Base-by-base conservation (phyloP, 2,113 vertebrate species). In the Machaerirhynchus nigripectus region DNA sequence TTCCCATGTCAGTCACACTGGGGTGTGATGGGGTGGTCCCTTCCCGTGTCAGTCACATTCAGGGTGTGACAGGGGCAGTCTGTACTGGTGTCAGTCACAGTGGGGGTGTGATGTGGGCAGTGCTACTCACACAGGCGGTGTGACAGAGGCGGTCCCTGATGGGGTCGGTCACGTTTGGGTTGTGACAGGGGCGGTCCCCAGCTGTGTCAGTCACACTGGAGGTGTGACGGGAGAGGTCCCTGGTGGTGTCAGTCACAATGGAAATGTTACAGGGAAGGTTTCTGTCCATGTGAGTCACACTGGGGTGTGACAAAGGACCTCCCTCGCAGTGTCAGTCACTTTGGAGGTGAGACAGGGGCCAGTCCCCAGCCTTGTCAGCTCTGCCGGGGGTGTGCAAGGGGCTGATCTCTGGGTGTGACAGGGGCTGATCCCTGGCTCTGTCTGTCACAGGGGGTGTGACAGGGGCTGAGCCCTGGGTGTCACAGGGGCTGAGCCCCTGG, bases 291-390 rank as follows among this genome's bases (percentile, higher is more conserved):
- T 42, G 76, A 56, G 42, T n/a, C 33, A 50, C 28, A 33, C 2
- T 13, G 8, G 8, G 24, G 26, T 8, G 44, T 37, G 40, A 35
- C n/a, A 67, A 2, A 6, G 35, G 37, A 1, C 0, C 57, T 37
- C 2, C 8, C 22, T 14, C 15, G 0, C 39, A 39, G 39, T 39
- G 39, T 39, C 39, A 39, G 39, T 39, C 39, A 8, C 39, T 39
- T 39, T 39, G 39, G 39, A 39, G 39, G 39, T 39, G 39, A 9
- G 39, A 39, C 39, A 39, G 39, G 39, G 39, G 39, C 39, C 39
- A 39, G 39, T 39, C 8, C 39, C 39, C 39, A 39, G 39, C 39
- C 39, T 39, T 39, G 39, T 39, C 39, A 39, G 39, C 39, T 11
- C 39, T 39, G 39, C 39, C 39, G 11, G 39, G 9, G 39, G 39